phyloP scores from a whole-genome alignment of 92 coral and sea anemone species.

The Metridium senile region DNA sequence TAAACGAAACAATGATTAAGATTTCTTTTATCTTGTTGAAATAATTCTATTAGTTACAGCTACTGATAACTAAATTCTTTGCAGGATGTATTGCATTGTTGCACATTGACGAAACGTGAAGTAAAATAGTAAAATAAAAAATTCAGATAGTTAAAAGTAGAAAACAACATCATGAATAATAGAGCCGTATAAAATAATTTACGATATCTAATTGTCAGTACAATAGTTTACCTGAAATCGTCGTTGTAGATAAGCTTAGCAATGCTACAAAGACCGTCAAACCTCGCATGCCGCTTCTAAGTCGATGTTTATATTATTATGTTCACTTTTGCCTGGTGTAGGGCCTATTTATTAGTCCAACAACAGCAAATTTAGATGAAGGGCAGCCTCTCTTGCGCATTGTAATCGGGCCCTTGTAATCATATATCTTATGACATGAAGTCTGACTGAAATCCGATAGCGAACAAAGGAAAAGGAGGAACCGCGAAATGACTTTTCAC shows the following conservation, averaged over 20 bases:
- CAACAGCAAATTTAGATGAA: neutral
- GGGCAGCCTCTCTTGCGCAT: no score
- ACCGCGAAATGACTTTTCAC: neutral
- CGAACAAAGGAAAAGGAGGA: neutral
- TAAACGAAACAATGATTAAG: neutral
- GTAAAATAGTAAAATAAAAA: no score
- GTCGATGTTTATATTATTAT: neutral
- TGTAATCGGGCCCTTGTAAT: no score
- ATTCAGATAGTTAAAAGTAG: no score
- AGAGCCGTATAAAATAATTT: no score
- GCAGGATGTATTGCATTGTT: neutral
- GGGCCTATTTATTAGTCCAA: neutral
- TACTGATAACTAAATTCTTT: neutral
- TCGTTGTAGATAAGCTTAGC: neutral
- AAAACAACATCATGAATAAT: no score
- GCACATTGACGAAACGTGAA: no score
- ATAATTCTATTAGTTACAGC: no score
- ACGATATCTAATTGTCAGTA: no score
- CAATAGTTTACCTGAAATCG: neutral
- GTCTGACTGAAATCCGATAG: constrained; percentile 3
- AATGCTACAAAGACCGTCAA: neutral
- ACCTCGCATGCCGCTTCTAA: neutral
- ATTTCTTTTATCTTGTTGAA: neutral
- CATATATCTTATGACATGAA: neutral
- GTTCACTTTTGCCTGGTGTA: neutral